Base-by-base conservation (phyloP, 2,797 vertebrate genomes). In the Anabas testudineus region DNA sequence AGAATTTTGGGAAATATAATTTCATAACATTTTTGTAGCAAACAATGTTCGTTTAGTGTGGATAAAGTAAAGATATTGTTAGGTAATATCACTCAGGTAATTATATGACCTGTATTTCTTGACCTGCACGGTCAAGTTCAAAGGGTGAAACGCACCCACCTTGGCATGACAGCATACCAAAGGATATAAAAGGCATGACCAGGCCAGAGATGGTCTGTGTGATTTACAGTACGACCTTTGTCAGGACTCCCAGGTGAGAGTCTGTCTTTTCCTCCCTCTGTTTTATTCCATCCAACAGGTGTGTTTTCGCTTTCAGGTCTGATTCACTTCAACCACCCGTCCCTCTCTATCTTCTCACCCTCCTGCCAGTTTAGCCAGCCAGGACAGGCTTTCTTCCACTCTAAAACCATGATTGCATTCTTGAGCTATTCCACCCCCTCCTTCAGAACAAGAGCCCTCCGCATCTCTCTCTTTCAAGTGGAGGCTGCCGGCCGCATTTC, bases 321-420 rank as follows among this genome's bases (percentile, higher is more conserved):
- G 81, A 71, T 75, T 73, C 42, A 69, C 32, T 61, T 47, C 63
- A 28, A 26, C 67, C 75, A 10, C 60, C 58, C 14, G 0, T 59
- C 49, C 57, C 49, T 42, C 52, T 56, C 34, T 57, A 62, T 72
- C 68, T 56, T 67, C 57, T 63, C 63, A 55, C 63, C 63, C 80
- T 76, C 68, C 83, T 71, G 72, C 81, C 81, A 67, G 69, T 47
- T 70, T 55, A 82, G 86, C 90, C 79, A 91, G 89, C 90, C 88
- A 86, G 74, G 84, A 92, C 90, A 92, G 82, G 88, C 89, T 84
- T 78, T 75, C 81, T 53, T 73, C 80, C 83, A 57, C 90, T 88
- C 85, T 77, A 84, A 84, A 86, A 87, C 70, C 86, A 78, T 89
- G 90, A 93, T 92, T 91, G 91, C 90, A 92, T 91, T 91, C 90